Base-by-base conservation (phyloP, 2,888 invertebrate genomes). In the Sclerodermus sp. region DNA sequence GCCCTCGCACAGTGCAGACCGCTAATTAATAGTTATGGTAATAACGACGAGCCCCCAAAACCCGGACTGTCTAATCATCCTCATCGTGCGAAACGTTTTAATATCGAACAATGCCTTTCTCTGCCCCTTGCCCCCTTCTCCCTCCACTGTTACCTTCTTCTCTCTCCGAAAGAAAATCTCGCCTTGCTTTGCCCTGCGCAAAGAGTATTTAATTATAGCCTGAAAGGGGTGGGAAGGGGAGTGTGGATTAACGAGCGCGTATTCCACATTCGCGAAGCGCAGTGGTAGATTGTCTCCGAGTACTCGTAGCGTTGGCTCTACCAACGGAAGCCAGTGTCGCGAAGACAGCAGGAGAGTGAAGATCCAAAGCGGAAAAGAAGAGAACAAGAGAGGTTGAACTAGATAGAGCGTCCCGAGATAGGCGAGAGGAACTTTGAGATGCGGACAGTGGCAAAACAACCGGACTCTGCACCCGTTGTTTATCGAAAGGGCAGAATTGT, bases 381-480 rank as follows among this genome's bases (percentile, higher is more conserved):
- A 41, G 45, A 36, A 17, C 8, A n/a, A 23, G 41, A 38, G 42
- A 34, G 42, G 16, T 40, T 34, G 46, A n/a, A 30, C 37, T 6
- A 37, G 42, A 42, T 39, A 51, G 57, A 59, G 60, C 71, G 66
- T 71, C 73, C 61, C 62, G 55, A 62, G 62, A 55, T 71, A 73
- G 68, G 71, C 72, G 72, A 62, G 64, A 50, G 63, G 57, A 66
- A 67, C 72, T 68, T 63, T 42, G 58, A 51, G 57, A 72, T 57
- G 58, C 57, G 62, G 68, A 67, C 68, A 70, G 73, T 70, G 68
- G 70, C 73, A 56, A 68, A 68, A 70, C 68, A 70, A 67, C 60
- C 62, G 49, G 51, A 51, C 57, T 23, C n/a, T n/a, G 8, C 10
- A 15, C 13, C 41, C 10, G 36, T 36, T 42, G 50, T 46, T 40